Percentiles rank a stretch among this genome's conserved stretches.
Evolutionary conservation across 2,797 vertebrate species (phyloP).

Genomic region (Lagodon rhomboides): DNA sequence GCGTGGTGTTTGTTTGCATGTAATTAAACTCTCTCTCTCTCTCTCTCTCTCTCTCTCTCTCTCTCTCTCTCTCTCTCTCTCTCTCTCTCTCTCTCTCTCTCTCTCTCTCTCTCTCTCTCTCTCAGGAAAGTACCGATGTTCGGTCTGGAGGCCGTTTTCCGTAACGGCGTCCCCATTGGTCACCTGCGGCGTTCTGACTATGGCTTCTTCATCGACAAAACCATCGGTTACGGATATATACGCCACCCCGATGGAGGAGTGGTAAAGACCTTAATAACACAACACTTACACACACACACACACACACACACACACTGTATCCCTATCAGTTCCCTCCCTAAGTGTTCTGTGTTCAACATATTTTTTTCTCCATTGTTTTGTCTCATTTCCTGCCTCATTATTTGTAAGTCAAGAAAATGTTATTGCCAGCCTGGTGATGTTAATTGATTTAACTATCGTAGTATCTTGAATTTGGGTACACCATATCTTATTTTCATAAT

Average conservation of each 20-base stretch:
- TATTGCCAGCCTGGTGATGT: background rate
- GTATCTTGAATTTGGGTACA: background rate
- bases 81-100: background rate
- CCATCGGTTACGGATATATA: constrained; percentile 94
- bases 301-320: background rate
- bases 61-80: background rate
- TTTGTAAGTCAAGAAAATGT: background rate
- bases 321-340: background rate
- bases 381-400: background rate
- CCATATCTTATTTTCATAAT: background rate
- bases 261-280: constrained; percentile 81
- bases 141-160: constrained; percentile 94
- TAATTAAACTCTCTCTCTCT: background rate
- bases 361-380: background rate
- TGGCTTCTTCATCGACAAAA: constrained; percentile 92
- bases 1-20: background rate
- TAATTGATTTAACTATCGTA: background rate
- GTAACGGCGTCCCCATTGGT: constrained; percentile 90
- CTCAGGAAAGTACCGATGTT: constrained; percentile 94
- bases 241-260: constrained; percentile 88
- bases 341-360: background rate
- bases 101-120: background rate
- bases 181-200: constrained; percentile 92
- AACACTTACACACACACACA: background rate
- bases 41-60: background rate